Evolutionary conservation across 1,140 invertebrate species (phyloP), one percentile per base, ranked within the genome.

Genomic region (Solenopsis fugax): DNA sequence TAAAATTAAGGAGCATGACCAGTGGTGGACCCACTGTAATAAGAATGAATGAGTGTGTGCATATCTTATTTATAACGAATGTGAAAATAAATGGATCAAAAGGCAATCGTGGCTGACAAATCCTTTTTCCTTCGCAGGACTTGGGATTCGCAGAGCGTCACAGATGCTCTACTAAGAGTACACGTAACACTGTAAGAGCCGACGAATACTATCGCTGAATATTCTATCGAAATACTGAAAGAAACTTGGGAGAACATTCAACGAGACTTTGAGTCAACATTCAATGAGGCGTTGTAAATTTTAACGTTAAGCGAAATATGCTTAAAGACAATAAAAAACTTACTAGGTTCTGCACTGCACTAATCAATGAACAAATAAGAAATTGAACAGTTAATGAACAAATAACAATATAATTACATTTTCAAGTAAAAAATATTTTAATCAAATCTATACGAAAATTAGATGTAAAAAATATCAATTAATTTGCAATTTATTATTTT

Each of bases 1-100:
- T 92, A 90, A 84, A 92, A 93, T 93, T 93, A 86, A 92, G 90
- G 82, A 90, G 89, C 69, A 92, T 90, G 90, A 92, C 85, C 85
- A 92, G 82, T 94, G 93, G 89, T 93, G 86, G 91, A 94, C 88
- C 92, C 91, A 93, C 90, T 91, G 91, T 90, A 92, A 85, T 71
- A 78, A 93, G 94, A 94, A 94, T 95, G 94, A 95, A 94, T 95
- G 95, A 92, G 90, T 92, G 92, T 93, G 94, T 93, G 94, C 91
- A 92, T 92, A 92, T 88, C 91, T 95, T 94, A 95, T 95, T 95
- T 95, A 95, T 95, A 94, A 94, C 29, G 54, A 92, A 91, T 87
- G 64, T 72, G 64, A 90, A 89, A 90, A 91, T 92, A 91, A 92
- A 92, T 76, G 81, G 29, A 90, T 58, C 72, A 56, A 84, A 85